These are phyloP conservation scores for Antedon mediterranea DNA, from an alignment of 53 echinoderm and acorn worm species.

Conservation along the genomic window DNA sequence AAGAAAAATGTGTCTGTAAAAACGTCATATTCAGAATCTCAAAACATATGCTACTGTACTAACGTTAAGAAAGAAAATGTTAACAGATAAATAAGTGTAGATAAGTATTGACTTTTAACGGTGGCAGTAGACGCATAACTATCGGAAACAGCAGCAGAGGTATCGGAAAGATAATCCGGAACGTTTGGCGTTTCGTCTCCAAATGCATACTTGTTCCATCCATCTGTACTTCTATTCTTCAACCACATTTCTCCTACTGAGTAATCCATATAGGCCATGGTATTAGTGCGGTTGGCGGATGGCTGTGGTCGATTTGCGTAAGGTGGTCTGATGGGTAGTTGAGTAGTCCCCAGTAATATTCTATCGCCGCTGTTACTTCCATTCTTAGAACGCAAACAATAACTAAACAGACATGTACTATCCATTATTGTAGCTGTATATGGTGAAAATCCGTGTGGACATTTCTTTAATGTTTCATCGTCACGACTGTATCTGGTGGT, in stretches of 20 bases:
- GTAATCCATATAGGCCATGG: not conserved
- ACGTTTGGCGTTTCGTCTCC: not conserved
- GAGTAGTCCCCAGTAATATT: not conserved
- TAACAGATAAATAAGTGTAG: too few species aligned
- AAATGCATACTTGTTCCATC: not conserved
- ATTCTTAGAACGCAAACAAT: not conserved
- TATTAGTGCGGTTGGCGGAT: not conserved
- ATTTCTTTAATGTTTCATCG: not conserved
- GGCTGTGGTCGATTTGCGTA: not conserved
- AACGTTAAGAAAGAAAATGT: too few species aligned
- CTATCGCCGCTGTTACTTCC: not conserved
- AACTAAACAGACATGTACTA: not conserved
- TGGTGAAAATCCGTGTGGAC: not conserved
- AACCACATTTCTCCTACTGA: not conserved
- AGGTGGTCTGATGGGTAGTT: not conserved
- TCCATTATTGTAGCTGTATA: not conserved
- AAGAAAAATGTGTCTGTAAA: too few species aligned
- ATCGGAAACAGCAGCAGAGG: not conserved
- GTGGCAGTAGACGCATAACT: too few species aligned
- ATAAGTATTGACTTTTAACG: too few species aligned
- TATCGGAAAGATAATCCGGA: too few species aligned
- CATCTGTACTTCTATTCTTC: not conserved
- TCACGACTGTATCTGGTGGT: not conserved
- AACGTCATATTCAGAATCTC: too few species aligned
- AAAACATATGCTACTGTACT: too few species aligned